A percentile compares a stretch with the other conserved stretches of the same genome.
These are phyloP conservation scores for Cheilosia scutellata DNA, from an alignment of 2,888 invertebrate species.

Conservation along the genomic window DNA sequence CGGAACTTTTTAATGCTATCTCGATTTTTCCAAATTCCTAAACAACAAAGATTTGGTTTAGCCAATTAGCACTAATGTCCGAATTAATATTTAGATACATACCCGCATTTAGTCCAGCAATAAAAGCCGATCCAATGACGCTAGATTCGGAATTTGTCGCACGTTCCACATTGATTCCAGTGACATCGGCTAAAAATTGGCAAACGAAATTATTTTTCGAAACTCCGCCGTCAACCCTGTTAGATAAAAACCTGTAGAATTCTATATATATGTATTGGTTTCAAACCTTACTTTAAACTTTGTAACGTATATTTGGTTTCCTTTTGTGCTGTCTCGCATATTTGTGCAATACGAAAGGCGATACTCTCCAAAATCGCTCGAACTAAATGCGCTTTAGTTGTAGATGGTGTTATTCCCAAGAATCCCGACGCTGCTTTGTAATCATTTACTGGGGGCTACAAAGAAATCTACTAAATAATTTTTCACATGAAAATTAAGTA, in stretches of 20 bases:
- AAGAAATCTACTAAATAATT: conserved; percentile 12
- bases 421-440: conserved; percentile 93
- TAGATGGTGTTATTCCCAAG: conserved; percentile 88
- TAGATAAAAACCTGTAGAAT: conserved; percentile 2
- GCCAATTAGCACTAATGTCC: not conserved
- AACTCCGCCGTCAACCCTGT: conserved; percentile 98
- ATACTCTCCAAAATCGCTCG: conserved; percentile 94
- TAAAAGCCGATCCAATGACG: conserved; percentile 92
- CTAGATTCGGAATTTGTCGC: conserved; percentile 91
- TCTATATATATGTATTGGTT: not conserved
- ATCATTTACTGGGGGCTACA: conserved; percentile 95
- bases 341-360: conserved; percentile 91
- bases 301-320: conserved; percentile 88
- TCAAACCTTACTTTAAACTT: conserved; percentile 86
- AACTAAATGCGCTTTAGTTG: conserved; percentile 91
- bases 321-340: conserved; percentile 89
- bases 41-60: conserved; percentile 16
- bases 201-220: conserved; percentile 96
- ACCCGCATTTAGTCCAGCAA: conserved; percentile 93
- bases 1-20: conserved; percentile 87
- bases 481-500: not conserved
- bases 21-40: conserved; percentile 90
- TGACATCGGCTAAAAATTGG: conserved; percentile 94
- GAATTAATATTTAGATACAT: conserved; percentile 61
- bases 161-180: conserved; percentile 90